Base-by-base conservation (phyloP, 2,113 vertebrate genomes). In the Guaruba guarouba region DNA sequence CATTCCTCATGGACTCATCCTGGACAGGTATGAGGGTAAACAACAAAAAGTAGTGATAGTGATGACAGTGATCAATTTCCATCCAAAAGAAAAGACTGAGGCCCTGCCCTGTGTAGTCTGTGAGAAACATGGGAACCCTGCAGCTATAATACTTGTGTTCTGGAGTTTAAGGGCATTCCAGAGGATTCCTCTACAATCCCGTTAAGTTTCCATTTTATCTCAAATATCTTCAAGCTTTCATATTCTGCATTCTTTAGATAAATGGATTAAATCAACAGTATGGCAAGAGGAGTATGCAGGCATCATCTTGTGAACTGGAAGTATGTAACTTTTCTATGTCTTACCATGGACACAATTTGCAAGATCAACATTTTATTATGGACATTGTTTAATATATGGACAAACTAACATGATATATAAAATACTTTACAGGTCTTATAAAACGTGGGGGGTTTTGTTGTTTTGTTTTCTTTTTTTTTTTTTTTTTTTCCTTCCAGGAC, bases 1-100 rank as follows among this genome's bases (percentile, higher is more conserved):
- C 88, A 98, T 98, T 97, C 98, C 98, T 49, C 98, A 98, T 51
- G 98, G 98, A 55, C 98, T 98, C 82, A 98, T 99, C 62, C 98
- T 98, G 96, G 98, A 99, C 94, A 98, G 99, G 98, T 98, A 97
- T 35, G 69, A 71, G 33, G 14, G 33, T 46, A 64, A 93, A 73
- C 15, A 52, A 66, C 61, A 78, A 68, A 64, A 8, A 74, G 17
- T 3, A 85, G 48, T 10, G 31, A 44, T 9, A 74, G 24, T 22
- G 31, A 70, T 59, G 37, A 23, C 24, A 80, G 4, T 25, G 43
- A 69, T n/a, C 17, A 12, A 37, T 37, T 67, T 80, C 33, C 49
- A 25, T 71, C 31, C 43, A 84, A 44, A 86, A 4, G 15, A 77
- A 70, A 48, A 92, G 41, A 15, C 46, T 28, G 25, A 71, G n/a